Base-by-base conservation (phyloP, 2,888 invertebrate species). In the Hemaris fuciformis region DNA sequence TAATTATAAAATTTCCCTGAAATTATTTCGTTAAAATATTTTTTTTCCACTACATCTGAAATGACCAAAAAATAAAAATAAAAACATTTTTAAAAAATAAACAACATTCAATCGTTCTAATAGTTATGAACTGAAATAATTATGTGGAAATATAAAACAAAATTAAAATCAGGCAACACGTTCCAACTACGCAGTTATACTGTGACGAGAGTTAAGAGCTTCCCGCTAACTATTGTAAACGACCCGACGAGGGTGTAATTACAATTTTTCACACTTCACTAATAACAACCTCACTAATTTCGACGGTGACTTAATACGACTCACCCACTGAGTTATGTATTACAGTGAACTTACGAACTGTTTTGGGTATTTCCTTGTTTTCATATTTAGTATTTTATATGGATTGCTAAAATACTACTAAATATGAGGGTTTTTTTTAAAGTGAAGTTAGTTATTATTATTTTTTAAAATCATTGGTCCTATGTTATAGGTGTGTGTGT, bases 211-310 rank as follows among this genome's bases (percentile, higher is more conserved):
- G 74, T 70, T 65, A 66, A 68, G 74, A 62, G 67, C 75, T 70
- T 10, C 27, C 74, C 76, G 67, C 77, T 87, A 88, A 90, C 88
- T 89, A 88, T 88, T 84, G 88, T 90, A 91, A 91, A 91, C 87
- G 91, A 88, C 89, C 77, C 81, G 74, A 76, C 83, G 80, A 90
- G 91, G 83, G 87, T 76, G 80, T 90, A 90, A 91, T 91, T 90
- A 86, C 85, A 83, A 83, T 84, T 80, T 89, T 89, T 89, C 82
- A 80, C 84, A 82, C 84, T 76, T 84, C 79, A 80, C 81, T 84
- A 85, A 85, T 80, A 83, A 85, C 84, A 82, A 85, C 88, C 89
- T 77, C 84, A 86, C 88, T 87, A 87, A 88, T 91, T 89, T 83
- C 76, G 79, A 80, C 82, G 81, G 82, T 41, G 53, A 53, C 53